phyloP scores from a whole-genome alignment of 2,888 invertebrate species.

The Pimpla rufipes region DNA sequence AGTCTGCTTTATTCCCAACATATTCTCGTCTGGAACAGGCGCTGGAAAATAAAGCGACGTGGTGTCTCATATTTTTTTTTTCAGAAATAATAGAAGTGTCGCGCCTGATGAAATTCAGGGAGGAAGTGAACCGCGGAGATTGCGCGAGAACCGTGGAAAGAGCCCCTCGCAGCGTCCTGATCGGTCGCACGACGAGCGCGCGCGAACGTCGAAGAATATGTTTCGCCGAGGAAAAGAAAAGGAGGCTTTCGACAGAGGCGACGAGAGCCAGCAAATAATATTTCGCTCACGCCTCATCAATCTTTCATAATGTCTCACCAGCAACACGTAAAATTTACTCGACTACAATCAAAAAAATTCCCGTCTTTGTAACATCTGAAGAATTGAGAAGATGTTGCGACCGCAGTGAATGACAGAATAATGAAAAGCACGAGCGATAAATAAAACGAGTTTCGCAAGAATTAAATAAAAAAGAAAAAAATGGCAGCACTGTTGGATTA shows the following conservation, averaged over 20 bases:
- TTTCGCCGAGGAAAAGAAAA: constrained; percentile 23
- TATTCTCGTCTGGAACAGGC: constrained; percentile 12
- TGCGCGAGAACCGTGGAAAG: constrained; percentile 40
- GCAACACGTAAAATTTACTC: not conserved
- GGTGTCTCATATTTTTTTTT: constrained; percentile 48
- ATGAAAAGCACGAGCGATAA: not conserved
- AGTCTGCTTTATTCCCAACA: not conserved
- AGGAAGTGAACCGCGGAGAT: constrained; percentile 59
- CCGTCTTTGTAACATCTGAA: not conserved
- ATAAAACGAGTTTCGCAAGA: not conserved
- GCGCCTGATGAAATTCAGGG: constrained; percentile 57
- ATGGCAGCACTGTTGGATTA: not conserved
- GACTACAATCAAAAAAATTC: not conserved
- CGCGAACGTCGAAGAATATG: constrained; percentile 35
- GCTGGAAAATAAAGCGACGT: constrained; percentile 51
- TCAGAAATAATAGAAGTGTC: constrained; percentile 59
- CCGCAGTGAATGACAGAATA: not conserved
- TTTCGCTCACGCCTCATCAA: constrained; percentile 26
- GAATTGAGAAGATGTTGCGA: not conserved
- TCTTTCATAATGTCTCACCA: constrained; percentile 28
- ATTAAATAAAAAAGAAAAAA: not conserved
- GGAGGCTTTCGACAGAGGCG: constrained; percentile 13
- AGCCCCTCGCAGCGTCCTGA: constrained; percentile 12
- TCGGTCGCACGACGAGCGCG: constrained; percentile 29
- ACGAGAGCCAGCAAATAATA: constrained; percentile 22